Conservation (phyloP, 2,797 vertebrate genomes). For the Epinephelus awoara region DNA sequence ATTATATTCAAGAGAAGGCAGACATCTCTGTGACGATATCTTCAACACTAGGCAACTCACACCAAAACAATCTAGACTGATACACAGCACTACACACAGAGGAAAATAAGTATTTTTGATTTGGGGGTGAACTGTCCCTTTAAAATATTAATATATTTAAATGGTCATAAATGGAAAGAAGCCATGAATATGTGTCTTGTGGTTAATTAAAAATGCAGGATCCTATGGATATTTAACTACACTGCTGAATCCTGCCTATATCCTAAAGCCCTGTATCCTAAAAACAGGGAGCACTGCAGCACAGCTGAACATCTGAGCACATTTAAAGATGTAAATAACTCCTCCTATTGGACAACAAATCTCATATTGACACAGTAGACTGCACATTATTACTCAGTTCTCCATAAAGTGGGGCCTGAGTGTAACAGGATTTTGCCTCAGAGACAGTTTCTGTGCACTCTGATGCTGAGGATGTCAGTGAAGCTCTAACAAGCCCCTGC, state of each 20-base stretch:
- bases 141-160: not conserved
- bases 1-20: no score
- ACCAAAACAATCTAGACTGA: no score
- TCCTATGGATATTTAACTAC: not conserved
- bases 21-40: no score
- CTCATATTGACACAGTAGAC: conserved; percentile 21
- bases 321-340: conserved; percentile 35
- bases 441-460: conserved; percentile 31
- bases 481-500: conserved; percentile 58
- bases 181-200: not conserved
- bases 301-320: conserved; percentile 1
- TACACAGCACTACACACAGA: no score
- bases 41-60: no score
- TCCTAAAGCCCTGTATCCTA: not conserved
- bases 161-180: not conserved
- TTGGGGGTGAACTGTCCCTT: no score
- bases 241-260: not conserved
- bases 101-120: no score
- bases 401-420: conserved; percentile 14
- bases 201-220: not conserved
- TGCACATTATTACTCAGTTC: conserved; percentile 33
- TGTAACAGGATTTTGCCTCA: conserved; percentile 32
- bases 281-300: not conserved
- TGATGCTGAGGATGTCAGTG: conserved; percentile 49
- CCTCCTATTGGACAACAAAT: conserved; percentile 7